Percentiles rank a stretch among this genome's conserved stretches.
Evolutionary conservation across 2,113 vertebrate genomes (phyloP).

Genomic region (Scophthalmus maximus): DNA sequence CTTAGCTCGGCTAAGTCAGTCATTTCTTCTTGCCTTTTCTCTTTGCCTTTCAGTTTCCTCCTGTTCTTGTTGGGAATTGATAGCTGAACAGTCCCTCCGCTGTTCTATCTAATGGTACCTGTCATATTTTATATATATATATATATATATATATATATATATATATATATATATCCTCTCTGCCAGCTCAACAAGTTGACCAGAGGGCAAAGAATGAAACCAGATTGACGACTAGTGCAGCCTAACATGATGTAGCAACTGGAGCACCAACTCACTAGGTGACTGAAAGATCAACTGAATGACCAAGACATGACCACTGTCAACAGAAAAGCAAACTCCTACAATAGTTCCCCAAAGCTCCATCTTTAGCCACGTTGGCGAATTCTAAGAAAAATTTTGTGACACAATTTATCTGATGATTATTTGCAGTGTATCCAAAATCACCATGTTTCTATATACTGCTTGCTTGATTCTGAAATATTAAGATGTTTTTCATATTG

Average conservation of each 20-base stretch:
- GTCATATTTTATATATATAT: constrained; percentile 42
- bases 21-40: neutral
- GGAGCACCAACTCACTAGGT: too few relatives aligned
- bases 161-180: constrained; percentile 61
- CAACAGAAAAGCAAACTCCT: too few relatives aligned
- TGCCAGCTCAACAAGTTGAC: constrained; percentile 29
- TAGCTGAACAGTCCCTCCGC: neutral
- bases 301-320: too few relatives aligned
- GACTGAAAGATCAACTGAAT: neutral
- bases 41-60: neutral
- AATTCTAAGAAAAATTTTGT: too few relatives aligned
- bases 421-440: too few relatives aligned
- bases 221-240: neutral
- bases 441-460: neutral
- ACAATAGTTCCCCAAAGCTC: too few relatives aligned
- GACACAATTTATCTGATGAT: too few relatives aligned
- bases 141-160: too few relatives aligned
- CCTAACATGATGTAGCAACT: neutral
- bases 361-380: too few relatives aligned
- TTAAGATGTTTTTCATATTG: neutral
- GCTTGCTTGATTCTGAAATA: neutral
- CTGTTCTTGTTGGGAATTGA: constrained; percentile 44
- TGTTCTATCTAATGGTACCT: neutral
- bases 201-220: neutral
- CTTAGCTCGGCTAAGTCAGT: neutral